These are phyloP conservation scores for Heteromurus nitidus DNA, from an alignment of 2,888 invertebrate genomes.

Conservation along the genomic window DNA sequence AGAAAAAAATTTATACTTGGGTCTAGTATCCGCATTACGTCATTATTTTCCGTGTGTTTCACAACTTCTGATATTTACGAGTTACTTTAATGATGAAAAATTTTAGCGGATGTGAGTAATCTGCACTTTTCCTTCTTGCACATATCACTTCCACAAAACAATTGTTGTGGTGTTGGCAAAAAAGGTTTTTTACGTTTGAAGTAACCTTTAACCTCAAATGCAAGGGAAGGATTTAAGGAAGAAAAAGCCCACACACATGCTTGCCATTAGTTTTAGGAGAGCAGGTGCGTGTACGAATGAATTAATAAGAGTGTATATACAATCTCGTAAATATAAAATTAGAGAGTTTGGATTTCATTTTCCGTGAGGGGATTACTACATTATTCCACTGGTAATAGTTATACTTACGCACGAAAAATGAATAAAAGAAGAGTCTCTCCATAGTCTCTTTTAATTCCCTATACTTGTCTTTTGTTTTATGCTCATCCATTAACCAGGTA, in stretches of 20 bases:
- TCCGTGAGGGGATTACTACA: not conserved
- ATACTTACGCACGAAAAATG: constrained; percentile 28
- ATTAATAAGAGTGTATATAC: constrained; percentile 15
- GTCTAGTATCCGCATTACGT: too few species aligned
- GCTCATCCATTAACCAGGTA: constrained; percentile 34
- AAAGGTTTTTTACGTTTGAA: not conserved
- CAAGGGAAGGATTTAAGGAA: too few species aligned
- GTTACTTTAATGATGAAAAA: too few species aligned
- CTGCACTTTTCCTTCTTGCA: too few species aligned
- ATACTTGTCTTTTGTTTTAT: constrained; percentile 22
- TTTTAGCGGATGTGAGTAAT: too few species aligned
- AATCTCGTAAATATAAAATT: constrained; percentile 12
- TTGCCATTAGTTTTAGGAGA: not conserved
- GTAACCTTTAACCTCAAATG: constrained; percentile 35
- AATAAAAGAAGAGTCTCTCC: not conserved
- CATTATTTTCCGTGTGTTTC: too few species aligned
- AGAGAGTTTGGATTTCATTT: not conserved
- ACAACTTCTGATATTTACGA: too few species aligned
- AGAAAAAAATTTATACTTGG: too few species aligned
- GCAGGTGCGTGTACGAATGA: constrained; percentile 23
- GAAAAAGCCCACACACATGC: constrained; percentile 41
- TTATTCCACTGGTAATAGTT: constrained; percentile 27
- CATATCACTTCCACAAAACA: too few species aligned
- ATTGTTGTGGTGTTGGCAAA: too few species aligned
- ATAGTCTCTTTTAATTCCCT: constrained; percentile 8